Conservation (phyloP, 1,140 invertebrate species). For the Drosophila tristis region DNA sequence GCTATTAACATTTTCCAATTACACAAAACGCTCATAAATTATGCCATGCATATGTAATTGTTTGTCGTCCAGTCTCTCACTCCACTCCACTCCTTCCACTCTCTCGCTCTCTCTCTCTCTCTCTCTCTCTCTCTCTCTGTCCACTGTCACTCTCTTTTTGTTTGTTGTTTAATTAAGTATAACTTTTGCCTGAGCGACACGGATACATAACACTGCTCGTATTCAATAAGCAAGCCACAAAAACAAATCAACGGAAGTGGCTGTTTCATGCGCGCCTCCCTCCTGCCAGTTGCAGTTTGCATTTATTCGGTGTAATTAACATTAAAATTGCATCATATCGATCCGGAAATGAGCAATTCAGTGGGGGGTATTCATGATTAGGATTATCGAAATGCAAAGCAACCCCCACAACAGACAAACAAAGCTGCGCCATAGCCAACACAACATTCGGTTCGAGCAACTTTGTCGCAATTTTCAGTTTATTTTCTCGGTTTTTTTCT, state of each 20-base stretch:
- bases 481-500: background rate
- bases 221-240: constrained; percentile 66
- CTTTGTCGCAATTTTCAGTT: constrained; percentile 33
- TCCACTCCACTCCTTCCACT: background rate
- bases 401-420: constrained; percentile 17
- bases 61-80: background rate
- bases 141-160: constrained; percentile 22
- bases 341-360: constrained; percentile 64
- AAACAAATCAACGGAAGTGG: constrained; percentile 78
- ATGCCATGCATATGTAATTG: constrained; percentile 67
- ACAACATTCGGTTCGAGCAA: constrained; percentile 34
- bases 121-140: background rate
- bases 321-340: constrained; percentile 62
- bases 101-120: background rate
- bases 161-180: constrained; percentile 76
- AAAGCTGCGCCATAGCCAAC: constrained; percentile 4
- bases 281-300: constrained; percentile 26
- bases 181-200: constrained; percentile 21
- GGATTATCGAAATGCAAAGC: constrained; percentile 28
- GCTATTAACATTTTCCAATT: constrained; percentile 74
- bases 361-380: constrained; percentile 10
- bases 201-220: constrained; percentile 5
- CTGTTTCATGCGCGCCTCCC: constrained; percentile 3
- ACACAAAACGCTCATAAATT: constrained; percentile 79
- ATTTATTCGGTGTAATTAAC: constrained; percentile 73